A percentile compares a stretch with the other conserved stretches of the same genome.
Conservation (phyloP, 2,888 invertebrate genomes). For the Andrena marginata region DNA sequence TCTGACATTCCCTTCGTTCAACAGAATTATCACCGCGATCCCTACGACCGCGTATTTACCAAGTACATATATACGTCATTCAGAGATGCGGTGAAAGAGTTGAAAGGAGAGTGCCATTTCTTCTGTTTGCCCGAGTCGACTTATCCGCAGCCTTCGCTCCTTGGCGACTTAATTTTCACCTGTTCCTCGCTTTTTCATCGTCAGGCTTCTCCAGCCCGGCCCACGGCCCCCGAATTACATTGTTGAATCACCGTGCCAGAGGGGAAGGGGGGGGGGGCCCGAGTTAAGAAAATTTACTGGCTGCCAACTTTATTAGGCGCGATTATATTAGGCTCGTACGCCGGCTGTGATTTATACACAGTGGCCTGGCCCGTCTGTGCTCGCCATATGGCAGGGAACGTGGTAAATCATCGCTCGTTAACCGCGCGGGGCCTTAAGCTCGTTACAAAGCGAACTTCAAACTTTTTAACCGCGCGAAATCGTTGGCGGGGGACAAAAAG, state of each 20-base stretch:
- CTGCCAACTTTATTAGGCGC: conserved; percentile 74
- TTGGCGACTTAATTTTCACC: conserved; percentile 15
- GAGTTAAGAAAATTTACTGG: conserved; percentile 72
- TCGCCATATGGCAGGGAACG: conserved; percentile 71
- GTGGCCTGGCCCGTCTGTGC: conserved; percentile 44
- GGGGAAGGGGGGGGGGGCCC: background rate
- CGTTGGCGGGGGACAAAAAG: conserved; percentile 5
- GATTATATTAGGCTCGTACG: conserved; percentile 70
- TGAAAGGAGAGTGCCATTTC: background rate
- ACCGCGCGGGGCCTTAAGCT: conserved; percentile 67
- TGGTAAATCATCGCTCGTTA: conserved; percentile 74
- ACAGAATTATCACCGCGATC: background rate
- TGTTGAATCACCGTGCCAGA: conserved; percentile 47
- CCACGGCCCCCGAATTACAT: conserved; percentile 49
- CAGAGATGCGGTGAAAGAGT: background rate
- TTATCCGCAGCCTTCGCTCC: background rate
- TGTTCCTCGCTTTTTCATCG: background rate
- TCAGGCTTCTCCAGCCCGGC: background rate
- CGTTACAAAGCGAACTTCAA: conserved; percentile 68
- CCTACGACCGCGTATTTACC: background rate
- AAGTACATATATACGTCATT: background rate
- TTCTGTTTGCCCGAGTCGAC: conserved; percentile 7
- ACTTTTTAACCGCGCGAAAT: conserved; percentile 70
- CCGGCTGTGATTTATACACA: conserved; percentile 68
- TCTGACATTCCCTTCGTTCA: background rate